These are phyloP conservation scores for Orthosia incerta DNA, from an alignment of 2,888 invertebrate species.

Conservation along the genomic window DNA sequence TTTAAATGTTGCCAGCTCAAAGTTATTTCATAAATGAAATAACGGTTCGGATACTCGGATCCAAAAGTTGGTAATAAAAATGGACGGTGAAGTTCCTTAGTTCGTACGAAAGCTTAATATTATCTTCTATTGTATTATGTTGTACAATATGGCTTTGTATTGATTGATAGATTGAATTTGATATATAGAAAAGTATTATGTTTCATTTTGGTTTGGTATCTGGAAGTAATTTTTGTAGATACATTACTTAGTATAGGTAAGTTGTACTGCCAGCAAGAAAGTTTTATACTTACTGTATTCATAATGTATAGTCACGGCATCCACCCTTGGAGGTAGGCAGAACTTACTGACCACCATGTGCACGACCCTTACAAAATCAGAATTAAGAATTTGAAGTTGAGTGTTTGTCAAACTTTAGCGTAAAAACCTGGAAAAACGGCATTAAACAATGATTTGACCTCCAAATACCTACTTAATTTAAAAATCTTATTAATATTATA, in stretches of 20 bases:
- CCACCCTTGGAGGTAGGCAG: too few relatives aligned
- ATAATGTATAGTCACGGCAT: too few relatives aligned
- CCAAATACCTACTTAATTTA: background rate
- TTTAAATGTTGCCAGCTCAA: slow-evolving; percentile 55
- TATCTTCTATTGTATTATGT: slow-evolving; percentile 36
- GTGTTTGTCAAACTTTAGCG: too few relatives aligned
- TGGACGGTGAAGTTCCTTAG: slow-evolving; percentile 29
- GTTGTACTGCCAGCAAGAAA: too few relatives aligned
- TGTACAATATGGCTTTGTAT: slow-evolving; percentile 25
- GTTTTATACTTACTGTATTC: background rate
- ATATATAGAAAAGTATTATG: background rate
- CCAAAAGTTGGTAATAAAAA: slow-evolving; percentile 52
- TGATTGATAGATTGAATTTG: slow-evolving; percentile 41
- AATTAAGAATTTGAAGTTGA: too few relatives aligned
- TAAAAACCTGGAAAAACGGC: too few relatives aligned
- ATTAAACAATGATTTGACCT: too few relatives aligned
- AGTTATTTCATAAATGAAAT: slow-evolving; percentile 63
- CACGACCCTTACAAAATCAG: too few relatives aligned
- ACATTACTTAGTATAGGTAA: background rate
- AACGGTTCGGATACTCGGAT: slow-evolving; percentile 48
- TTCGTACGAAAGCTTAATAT: slow-evolving; percentile 15
- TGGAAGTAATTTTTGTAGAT: background rate
- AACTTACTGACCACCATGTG: too few relatives aligned
- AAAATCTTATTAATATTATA: background rate
- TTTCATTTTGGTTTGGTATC: slow-evolving; percentile 4